These are phyloP conservation scores for Gerris lacustris DNA, from an alignment of 2,888 invertebrate species.

Conservation along the genomic window DNA sequence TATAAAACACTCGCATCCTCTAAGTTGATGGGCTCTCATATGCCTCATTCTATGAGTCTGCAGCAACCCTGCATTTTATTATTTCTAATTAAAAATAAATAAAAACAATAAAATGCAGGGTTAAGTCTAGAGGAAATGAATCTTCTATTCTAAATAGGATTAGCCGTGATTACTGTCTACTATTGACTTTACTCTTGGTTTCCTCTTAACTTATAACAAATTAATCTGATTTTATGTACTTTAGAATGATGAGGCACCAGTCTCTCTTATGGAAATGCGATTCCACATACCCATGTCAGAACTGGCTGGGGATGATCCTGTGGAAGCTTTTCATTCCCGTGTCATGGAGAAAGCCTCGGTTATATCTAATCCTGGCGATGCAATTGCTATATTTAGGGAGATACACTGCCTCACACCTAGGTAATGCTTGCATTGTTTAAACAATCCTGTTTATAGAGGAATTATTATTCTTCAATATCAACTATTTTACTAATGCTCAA, in stretches of 20 bases:
- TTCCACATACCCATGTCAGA: constrained; percentile 93
- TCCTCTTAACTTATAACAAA: too few relatives aligned
- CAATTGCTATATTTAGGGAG: constrained; percentile 91
- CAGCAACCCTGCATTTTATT: too few relatives aligned
- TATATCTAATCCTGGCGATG: constrained; percentile 93
- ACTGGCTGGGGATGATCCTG: constrained; percentile 77
- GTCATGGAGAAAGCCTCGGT: constrained; percentile 96
- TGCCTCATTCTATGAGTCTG: too few relatives aligned
- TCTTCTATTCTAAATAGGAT: too few relatives aligned
- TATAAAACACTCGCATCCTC: too few relatives aligned
- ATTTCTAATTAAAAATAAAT: too few relatives aligned
- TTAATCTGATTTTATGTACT: constrained; percentile 24
- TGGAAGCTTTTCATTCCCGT: constrained; percentile 92
- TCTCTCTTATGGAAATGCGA: constrained; percentile 92
- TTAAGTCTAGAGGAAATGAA: too few relatives aligned
- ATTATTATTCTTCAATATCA: background rate
- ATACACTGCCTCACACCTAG: constrained; percentile 96
- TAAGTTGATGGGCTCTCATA: too few relatives aligned
- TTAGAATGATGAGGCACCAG: constrained; percentile 93
- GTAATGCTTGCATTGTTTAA: constrained; percentile 38
- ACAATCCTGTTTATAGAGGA: background rate
- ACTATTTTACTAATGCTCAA: constrained; percentile 26
- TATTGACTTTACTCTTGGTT: too few relatives aligned
- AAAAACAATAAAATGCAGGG: too few relatives aligned
- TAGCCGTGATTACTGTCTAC: too few relatives aligned